Evolutionary conservation across 2,113 vertebrate genomes (phyloP), one percentile per base, ranked within the genome.

Genomic region (Cnemophilus loriae): DNA sequence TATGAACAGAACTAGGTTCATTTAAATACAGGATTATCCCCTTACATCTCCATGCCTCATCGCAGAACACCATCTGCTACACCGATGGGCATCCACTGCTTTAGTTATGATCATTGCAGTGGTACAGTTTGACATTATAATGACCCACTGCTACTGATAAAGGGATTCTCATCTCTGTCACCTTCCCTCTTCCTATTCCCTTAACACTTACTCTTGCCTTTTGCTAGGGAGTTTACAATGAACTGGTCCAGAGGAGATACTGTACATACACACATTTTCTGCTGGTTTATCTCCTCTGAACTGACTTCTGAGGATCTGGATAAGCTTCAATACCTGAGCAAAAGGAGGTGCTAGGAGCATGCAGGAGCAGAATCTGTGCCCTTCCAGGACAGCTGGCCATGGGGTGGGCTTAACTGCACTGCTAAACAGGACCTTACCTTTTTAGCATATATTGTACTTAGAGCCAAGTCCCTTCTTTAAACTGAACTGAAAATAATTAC

Each of bases 221-320:
- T 75, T 91, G 11, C 61, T 30, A 6, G 9, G 17, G 8, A 87
- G 7, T 20, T 49, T 71, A 20, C 18, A 75, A 6, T 3, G 1
- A 13, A 37, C 16, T 44, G 33, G 10, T 71, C 30, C 33, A 63
- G 30, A 75, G 33, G 5, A 63, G 23, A 14, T 47, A 74, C 18
- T 24, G 11, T 22, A 42, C 4, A 20, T 5, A 56, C 7, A 21
- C 6, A 59, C 4, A 13, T 33, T 68, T 81, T 87, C 56, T 89
- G 16, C 26, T 74, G 22, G 28, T 46, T 87, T 67, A 65, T 21
- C 21, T 94, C 42, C 39, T 57, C 21, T 61, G 42, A 81, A 47
- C 52, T 55, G 33, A 15, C 3, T 19, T 9, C 10, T 1, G 1
- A 24, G 3, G 9, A 22, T 14, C 3, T 75, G 24, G 9, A 42